Base-by-base conservation (phyloP, 2,888 invertebrate genomes). In the Catocala fraxini region DNA sequence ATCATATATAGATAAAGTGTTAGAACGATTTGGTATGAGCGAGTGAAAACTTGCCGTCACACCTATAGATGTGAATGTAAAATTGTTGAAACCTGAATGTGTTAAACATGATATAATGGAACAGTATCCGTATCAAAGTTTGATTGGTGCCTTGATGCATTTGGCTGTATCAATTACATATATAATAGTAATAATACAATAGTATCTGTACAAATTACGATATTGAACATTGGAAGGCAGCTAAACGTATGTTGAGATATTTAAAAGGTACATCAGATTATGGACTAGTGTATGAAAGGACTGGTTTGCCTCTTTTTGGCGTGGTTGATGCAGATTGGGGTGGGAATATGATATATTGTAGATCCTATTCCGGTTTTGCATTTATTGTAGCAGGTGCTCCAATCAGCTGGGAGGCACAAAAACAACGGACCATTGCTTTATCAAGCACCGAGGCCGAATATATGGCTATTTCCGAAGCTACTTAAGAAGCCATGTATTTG, bases 131-230 rank as follows among this genome's bases (percentile, higher is more conserved):
- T 25, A 25, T 25, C 25, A 25, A 25, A 25, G 25, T 25, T 25
- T 25, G 25, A 25, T 25, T 25, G 25, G 25, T 25, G 25, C 25
- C 25, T 25, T 25, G 25, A 25, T 25, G 25, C 25, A 25, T 25
- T 25, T 25, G 25, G 3, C 25, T 25, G 25, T 25, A 25, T 25
- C 25, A 25, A 25, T 25, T 4, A 25, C 0, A 1, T 63, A 47
- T 47, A 39, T 63, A 25, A 59, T n/a, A n/a, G 59, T 51, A n/a
- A n/a, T n/a, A n/a, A n/a, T n/a, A n/a, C 59, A 63, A 63, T 56
- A n/a, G n/a, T n/a, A n/a, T 48, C 33, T 33, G 33, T 48, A 54
- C 33, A 15, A 63, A 47, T 46, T 52, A 55, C 9, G 46, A 25
- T 2, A 48, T 55, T 41, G 46, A 10, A 13, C 58, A 59, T 55